A percentile compares a stretch with the other conserved stretches of the same genome.
Evolutionary conservation across 2,113 vertebrate species (phyloP).

Genomic region (Perccottus glenii): DNA sequence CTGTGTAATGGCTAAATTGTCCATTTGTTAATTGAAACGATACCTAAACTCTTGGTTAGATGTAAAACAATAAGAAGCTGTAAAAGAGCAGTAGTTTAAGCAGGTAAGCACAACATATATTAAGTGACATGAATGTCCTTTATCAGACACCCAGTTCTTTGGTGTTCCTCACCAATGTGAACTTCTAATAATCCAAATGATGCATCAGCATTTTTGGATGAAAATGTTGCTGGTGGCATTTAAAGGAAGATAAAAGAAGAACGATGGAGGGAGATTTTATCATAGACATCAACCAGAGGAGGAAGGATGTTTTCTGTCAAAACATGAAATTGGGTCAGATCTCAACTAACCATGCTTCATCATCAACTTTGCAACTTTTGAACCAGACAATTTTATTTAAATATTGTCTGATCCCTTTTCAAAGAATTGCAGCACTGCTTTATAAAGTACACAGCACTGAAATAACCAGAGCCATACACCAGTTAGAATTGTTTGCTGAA

Average conservation of each 20-base stretch:
- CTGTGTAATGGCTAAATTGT: conserved; percentile 43
- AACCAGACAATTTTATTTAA: too few species aligned
- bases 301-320: conserved; percentile 33
- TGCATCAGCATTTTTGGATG: conserved; percentile 26
- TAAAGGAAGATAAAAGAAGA: conserved; percentile 30
- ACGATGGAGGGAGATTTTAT: conserved; percentile 16
- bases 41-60: conserved; percentile 55
- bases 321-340: conserved; percentile 35
- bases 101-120: conserved; percentile 9
- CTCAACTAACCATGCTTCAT: conserved; percentile 10
- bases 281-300: conserved; percentile 12
- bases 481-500: neutral
- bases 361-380: neutral
- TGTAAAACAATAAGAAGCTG: conserved; percentile 36
- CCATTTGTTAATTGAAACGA: conserved; percentile 60
- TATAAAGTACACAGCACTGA: too few species aligned
- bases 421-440: too few species aligned
- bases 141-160: conserved; percentile 10
- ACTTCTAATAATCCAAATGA: conserved; percentile 35
- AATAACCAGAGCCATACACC: neutral
- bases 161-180: conserved; percentile 21
- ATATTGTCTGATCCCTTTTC: too few species aligned
- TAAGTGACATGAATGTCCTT: conserved; percentile 35
- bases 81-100: conserved; percentile 32
- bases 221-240: conserved; percentile 31